Percentiles rank a stretch among this genome's conserved stretches.
These are phyloP conservation scores for Micronisus gabar DNA, from an alignment of 2,113 vertebrate genomes.

Conservation along the genomic window DNA sequence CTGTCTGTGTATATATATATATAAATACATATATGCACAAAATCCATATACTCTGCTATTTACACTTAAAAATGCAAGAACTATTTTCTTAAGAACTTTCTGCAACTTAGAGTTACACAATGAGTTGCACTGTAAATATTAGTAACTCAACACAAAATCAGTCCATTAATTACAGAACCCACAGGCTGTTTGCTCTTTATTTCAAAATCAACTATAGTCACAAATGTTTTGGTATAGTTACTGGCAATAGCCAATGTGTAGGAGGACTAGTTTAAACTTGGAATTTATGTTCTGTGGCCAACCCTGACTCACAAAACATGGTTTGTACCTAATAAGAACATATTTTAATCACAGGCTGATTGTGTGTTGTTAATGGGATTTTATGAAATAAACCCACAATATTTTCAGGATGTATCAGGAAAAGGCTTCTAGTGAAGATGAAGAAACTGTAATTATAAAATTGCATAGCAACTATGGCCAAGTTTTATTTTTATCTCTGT, in stretches of 20 bases:
- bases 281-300: not conserved
- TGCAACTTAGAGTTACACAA: not conserved
- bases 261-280: not conserved
- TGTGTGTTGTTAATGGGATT: not conserved
- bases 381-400: not conserved
- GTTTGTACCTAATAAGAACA: not conserved
- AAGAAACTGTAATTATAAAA: not conserved
- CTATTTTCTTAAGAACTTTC: not conserved
- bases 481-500: not conserved
- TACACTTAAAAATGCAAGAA: not conserved
- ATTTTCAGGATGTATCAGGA: not conserved
- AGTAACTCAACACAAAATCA: not conserved
- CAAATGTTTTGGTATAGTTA: not conserved
- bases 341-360: not conserved
- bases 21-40: fast-evolving
- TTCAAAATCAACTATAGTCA: not conserved
- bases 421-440: not conserved
- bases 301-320: not conserved
- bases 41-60: not conserved
- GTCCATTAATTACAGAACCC: not conserved
- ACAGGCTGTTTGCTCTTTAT: not conserved
- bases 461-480: not conserved
- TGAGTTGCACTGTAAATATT: not conserved
- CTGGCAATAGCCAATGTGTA: not conserved
- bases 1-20: not conserved